Evolutionary conservation across 2,888 invertebrate species (phyloP).

Genomic region (Cinara cedri): DNA sequence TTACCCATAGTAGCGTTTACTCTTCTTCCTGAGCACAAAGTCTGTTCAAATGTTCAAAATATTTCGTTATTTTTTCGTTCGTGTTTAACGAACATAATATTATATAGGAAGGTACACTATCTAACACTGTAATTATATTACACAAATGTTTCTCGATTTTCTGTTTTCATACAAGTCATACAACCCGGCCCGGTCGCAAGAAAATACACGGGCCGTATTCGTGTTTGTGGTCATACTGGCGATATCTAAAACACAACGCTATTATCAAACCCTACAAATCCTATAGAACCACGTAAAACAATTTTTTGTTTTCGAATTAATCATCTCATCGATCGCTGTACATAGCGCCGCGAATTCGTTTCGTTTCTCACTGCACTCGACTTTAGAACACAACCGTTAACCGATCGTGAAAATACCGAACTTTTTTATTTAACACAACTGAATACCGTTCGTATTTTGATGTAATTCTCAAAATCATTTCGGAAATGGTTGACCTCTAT

Average conservation of each 20-base stretch:
- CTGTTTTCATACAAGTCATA: no score
- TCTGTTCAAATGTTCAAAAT: no score
- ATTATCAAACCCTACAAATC: conserved; percentile 24
- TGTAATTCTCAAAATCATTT: no score
- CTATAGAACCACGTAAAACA: conserved; percentile 19
- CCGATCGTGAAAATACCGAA: neutral
- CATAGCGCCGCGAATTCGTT: neutral
- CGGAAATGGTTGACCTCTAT: neutral
- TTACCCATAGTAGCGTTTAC: no score
- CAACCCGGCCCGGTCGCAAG: no score
- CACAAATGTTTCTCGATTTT: no score
- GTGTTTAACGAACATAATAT: no score
- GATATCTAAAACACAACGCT: neutral
- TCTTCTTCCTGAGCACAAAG: no score
- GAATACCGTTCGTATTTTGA: neutral
- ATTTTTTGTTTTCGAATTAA: neutral
- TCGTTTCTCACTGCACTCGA: neutral
- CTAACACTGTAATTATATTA: no score
- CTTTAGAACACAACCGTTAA: no score
- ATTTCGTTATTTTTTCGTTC: no score
- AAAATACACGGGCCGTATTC: neutral
- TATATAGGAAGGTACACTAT: no score
- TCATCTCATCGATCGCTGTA: neutral
- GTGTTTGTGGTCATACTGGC: neutral
- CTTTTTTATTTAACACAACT: neutral